Base-by-base conservation (phyloP, 2,888 invertebrate genomes). In the Drosophila monieri region DNA sequence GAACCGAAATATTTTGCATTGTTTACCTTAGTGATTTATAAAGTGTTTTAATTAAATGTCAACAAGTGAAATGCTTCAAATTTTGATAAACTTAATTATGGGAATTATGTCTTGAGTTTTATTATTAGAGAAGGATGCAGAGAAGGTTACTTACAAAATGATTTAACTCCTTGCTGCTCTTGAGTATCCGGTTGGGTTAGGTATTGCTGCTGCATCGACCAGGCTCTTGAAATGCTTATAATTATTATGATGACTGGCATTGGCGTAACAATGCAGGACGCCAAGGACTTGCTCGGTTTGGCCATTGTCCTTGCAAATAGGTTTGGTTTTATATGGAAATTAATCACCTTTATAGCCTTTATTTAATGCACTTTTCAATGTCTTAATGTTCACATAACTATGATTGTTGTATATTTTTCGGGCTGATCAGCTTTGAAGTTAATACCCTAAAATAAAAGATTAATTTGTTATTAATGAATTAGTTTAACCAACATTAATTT, bases 141-240 rank as follows among this genome's bases (percentile, higher is more conserved):
- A n/a, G n/a, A n/a, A n/a, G 35, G 35, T 10, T 21, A 84, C 84
- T 88, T 78, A 84, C 84, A 70, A 67, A 83, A 76, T 62, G 88
- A 78, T 65, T 84, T 81, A 66, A 74, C 61, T 53, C 56, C 73
- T 39, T 76, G 69, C 12, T 57, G 65, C 32, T 73, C 64, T 37
- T 27, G 32, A 18, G 9, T 52, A 10, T 30, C 52, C 21, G 43
- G 4, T 21, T 27, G 39, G 12, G 37, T 21, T 21, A 21, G 12
- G n/a, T 68, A 68, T 18, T 55, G 66, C 27, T 59, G 61, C 58
- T 53, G 68, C 55, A 58, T 60, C 49, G 65, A 68, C 53, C 65
- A 67, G 35, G 53, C 47, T 67, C 56, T 60, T 54, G 67, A 53
- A 47, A 70, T 57, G 30, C 64, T 70, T 23, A 67, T 48, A 48